Percentiles rank a stretch among this genome's conserved stretches.
phyloP scores from a whole-genome alignment of 1,140 invertebrate species.

The Aphidius gifuensis region DNA sequence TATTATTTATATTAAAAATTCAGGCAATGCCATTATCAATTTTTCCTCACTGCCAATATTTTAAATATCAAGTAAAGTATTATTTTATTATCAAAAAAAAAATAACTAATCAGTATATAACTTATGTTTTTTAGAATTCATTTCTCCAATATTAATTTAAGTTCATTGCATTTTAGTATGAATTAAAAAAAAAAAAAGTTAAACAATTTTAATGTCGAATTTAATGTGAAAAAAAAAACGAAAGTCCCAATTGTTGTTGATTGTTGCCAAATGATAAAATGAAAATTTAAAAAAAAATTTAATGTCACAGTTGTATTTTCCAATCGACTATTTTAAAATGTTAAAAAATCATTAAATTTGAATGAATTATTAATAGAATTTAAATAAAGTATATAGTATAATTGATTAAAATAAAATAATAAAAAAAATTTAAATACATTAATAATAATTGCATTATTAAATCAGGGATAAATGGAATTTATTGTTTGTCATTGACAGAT shows the following conservation, averaged over 20 bases:
- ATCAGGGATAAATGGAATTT: too few relatives aligned
- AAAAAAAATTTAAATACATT: conserved; percentile 9
- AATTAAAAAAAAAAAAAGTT: neutral
- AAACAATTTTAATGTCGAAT: neutral
- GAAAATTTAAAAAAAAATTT: conserved; percentile 26
- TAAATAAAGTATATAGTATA: conserved; percentile 12
- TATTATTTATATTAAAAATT: neutral
- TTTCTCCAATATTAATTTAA: neutral
- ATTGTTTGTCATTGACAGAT: conserved; percentile 36
- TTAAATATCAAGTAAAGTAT: neutral
- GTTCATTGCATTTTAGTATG: too few relatives aligned
- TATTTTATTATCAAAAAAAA: conserved; percentile 2
- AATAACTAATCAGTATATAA: neutral
- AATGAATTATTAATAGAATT: conserved; percentile 26
- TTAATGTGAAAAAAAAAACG: conserved; percentile 8
- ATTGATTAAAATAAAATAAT: conserved; percentile 4
- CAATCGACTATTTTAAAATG: conserved; percentile 47
- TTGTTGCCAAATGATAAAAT: conserved; percentile 53
- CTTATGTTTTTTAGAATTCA: neutral
- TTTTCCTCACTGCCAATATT: conserved; percentile 11
- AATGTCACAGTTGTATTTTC: conserved; percentile 43
- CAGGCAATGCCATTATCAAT: neutral
- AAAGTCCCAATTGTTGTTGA: conserved; percentile 50
- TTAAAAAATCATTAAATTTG: conserved; percentile 25
- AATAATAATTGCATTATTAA: conserved; percentile 23